Evolutionary conservation across 2,888 invertebrate genomes (phyloP), one percentile per base, ranked within the genome.

Genomic region (Lochmaea crataegi): DNA sequence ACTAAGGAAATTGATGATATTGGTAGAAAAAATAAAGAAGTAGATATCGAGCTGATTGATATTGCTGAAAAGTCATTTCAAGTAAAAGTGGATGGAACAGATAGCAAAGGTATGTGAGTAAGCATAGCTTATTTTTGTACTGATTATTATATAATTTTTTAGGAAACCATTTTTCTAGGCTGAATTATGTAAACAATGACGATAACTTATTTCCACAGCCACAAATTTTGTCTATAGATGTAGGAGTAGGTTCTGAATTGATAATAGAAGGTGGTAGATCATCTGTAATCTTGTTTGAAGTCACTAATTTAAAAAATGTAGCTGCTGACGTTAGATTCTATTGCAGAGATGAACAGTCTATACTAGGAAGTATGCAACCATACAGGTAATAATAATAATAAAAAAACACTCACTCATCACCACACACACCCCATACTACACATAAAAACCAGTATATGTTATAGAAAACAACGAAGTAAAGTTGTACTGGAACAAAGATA

Each of bases 271-370:
- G 87, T 0, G 87, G 87, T 26, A 79, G 78, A 71, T 76, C 76
- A 45, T 76, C 82, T n/a, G 80, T 84, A 75, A 81, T 94, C n/a
- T 89, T 91, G 74, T 94, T 93, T 81, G 92, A 94, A 85, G 91
- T 94, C 0, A 92, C 91, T 0, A 94, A 94, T 85, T 91, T 90
- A 84, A 89, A 90, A n/a, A 89, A 89, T 11, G 89, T 87, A 75
- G 83, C 88, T 0, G 88, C 89, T 22, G 87, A 87, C 74, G 91
- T 90, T 79, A 86, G 85, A 69, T 93, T 92, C 82, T 89, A 88
- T 42, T 92, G 91, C 0, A 88, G 88, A 11, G 90, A 92, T 68
- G 89, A 92, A 80, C 87, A 89, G 72, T 86, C 89, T 16, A 89
- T 91, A 77, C 80, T 93, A 26, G 86, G 89, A 38, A 88, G 88